A percentile compares a stretch with the other conserved stretches of the same genome.
These are phyloP conservation scores for Crocuta crocuta DNA, from an alignment of 2,113 vertebrate genomes.

Conservation along the genomic window DNA sequence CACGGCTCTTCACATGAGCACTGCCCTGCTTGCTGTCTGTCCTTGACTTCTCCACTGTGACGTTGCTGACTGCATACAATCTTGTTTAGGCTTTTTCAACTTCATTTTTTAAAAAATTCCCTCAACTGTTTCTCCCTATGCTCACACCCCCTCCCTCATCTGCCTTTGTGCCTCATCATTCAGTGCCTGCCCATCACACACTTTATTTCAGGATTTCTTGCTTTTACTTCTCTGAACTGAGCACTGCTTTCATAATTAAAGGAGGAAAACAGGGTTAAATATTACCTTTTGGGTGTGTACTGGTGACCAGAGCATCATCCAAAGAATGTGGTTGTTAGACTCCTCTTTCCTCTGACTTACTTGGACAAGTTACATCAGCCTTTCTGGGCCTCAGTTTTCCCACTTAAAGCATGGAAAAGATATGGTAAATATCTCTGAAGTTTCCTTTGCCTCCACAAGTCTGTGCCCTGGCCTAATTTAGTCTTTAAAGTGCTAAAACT, in stretches of 20 bases:
- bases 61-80: neutral
- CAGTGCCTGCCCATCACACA: neutral
- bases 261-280: neutral
- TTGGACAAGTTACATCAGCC: neutral
- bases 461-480: neutral
- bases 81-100: neutral
- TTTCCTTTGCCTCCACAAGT: neutral
- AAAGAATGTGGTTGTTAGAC: neutral
- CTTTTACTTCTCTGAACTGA: neutral
- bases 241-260: slow-evolving; percentile 26
- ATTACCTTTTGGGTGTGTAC: neutral
- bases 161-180: neutral
- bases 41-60: neutral
- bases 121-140: neutral
- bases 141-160: neutral
- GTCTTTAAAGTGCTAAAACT: neutral
- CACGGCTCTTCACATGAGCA: neutral
- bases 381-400: neutral
- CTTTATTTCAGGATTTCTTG: neutral
- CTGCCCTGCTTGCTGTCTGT: neutral
- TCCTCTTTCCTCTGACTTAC: neutral
- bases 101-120: neutral
- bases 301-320: neutral
- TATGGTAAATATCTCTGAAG: neutral
- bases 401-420: neutral